Evolutionary conservation across 2,113 vertebrate genomes (phyloP).

Genomic region (Lepisosteus osseus): DNA sequence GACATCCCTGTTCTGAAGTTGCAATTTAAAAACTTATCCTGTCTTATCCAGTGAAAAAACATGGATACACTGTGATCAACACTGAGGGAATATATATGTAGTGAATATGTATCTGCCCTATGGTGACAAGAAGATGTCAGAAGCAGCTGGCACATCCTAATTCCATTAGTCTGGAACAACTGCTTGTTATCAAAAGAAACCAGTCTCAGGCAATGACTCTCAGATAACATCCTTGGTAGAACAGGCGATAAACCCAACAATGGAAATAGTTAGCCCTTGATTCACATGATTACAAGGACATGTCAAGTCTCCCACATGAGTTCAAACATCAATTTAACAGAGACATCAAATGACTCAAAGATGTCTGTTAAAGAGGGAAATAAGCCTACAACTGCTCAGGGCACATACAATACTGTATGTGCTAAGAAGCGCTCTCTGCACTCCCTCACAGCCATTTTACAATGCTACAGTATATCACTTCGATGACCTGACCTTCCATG

Average conservation of each 20-base stretch:
- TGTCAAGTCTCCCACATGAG: no score
- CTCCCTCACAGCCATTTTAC: not conserved
- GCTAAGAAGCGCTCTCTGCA: not conserved
- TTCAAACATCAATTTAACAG: no score
- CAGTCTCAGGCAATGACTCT: not conserved
- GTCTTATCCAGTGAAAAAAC: no score
- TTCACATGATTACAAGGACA: not conserved
- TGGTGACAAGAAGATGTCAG: no score
- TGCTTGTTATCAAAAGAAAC: not conserved
- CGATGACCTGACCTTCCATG: not conserved
- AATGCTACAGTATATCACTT: not conserved
- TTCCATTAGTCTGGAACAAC: not conserved
- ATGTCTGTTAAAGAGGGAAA: not conserved
- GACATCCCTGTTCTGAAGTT: no score
- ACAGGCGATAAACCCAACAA: not conserved
- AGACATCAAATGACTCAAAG: no score
- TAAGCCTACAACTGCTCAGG: not conserved
- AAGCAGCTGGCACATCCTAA: no score
- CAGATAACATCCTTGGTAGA: not conserved
- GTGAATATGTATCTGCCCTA: no score
- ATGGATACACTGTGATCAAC: no score
- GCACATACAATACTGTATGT: not conserved
- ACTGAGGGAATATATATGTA: no score
- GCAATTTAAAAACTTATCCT: no score
- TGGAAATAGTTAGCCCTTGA: not conserved